Base-by-base conservation (phyloP, 1,140 invertebrate genomes). In the Trinorchestia longiramus region DNA sequence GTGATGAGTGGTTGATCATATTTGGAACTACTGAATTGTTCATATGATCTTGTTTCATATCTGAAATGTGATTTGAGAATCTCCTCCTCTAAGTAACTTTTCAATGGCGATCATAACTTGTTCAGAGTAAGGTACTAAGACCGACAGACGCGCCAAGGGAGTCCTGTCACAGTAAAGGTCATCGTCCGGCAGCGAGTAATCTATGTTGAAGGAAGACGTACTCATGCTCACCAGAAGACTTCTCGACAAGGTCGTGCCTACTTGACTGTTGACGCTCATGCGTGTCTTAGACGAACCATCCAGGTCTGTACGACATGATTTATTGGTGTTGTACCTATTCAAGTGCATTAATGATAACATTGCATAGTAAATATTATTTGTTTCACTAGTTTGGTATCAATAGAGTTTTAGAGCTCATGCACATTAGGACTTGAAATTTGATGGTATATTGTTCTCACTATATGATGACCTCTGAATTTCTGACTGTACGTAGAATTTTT, bases 121-220 rank as follows among this genome's bases (percentile, higher is more conserved):
- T 77, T 28, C 15, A 77, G 62, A 77, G 36, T 77, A 77, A 77
- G 62, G 62, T 1, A 77, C 1, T 6, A 77, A 77, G 28, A 77
- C 62, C 62, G 62, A 77, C 62, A 3, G 62, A 11, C 62, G 62
- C 62, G 62, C 62, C 28, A 90, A 90, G 43, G 43, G 88, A 42
- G 88, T 90, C 88, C 92, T 45, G 92, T 45, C 43, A 94, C 92
- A 94, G 92, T 43, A 94, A 45, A 94, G 92, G 92, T 94, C 92
- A 45, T 43, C 44, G 92, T 94, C 92, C 92, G 45, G 92, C 6
- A 94, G 43, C 43, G 40, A 94, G 44, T 45, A 94, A 94, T 94
- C 44, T 45, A 94, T 94, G 92, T 19, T 11, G 44, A 94, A 45
- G 92, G 43, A 45, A 45, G 43, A 47, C 41, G 41, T 90, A 42